Evolutionary conservation across 2,888 invertebrate genomes (phyloP), one percentile per base, ranked within the genome.

Genomic region (Coecobrya sp.): DNA sequence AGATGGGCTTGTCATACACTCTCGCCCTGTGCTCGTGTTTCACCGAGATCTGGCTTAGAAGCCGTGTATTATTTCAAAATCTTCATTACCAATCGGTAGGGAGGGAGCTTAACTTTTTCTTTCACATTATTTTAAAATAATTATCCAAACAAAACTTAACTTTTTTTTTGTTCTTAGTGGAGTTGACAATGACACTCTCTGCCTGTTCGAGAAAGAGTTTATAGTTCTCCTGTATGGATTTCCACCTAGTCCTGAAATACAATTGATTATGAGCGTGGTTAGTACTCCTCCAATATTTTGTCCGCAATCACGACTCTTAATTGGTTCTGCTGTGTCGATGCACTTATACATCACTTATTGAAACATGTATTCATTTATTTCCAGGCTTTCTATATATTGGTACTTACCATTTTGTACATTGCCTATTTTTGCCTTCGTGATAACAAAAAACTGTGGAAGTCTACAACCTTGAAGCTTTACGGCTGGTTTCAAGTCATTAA

Each of bases 171-270:
- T 45, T 65, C 22, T 22, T 68, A 93, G 91, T 55, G 93, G 84
- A 3, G 93, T 94, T 19, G 94, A 94, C n/a, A 59, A 79, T 7
- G 65, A 79, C 22, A 93, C 94, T 0, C 62, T 94, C 1, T 94
- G 94, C 25, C 19, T 94, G 0, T 91, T 86, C 68, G 93, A 94
- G 62, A 79, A 87, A 13, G 92, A 93, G 8, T 91, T 94, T 81
- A 79, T 86, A 3, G 92, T 94, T 11, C 88, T 94, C 16, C n/a
- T 94, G 0, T 94, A 94, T 81, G 94, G 94, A 81, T 93, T 94
- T 62, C 89, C 89, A 3, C 94, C 94, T 0, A 84, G 93, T 22
- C 93, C 94, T 1, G 94, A 94, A 89, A 79, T 94, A 16, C 93
- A 93, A 55, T 68, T 94, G 4, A 13, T 93, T 7, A 86, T 92